phyloP scores from a whole-genome alignment of 1,140 invertebrate genomes.

The Drosophila parvula region DNA sequence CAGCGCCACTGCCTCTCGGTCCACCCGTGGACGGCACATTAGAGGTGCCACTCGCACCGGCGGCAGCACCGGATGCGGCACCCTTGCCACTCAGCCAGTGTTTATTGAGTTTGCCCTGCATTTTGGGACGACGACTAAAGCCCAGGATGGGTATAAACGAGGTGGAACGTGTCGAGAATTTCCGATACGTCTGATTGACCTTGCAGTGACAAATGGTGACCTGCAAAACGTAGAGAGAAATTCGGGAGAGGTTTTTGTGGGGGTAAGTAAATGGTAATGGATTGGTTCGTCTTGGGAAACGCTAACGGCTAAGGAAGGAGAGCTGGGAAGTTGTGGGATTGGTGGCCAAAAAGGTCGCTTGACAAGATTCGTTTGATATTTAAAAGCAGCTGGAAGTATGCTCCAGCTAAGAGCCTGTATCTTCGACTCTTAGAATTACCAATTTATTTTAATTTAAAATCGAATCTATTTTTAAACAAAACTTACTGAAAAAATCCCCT shows the following conservation, averaged over 20 bases:
- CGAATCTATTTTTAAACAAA: neutral
- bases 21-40: slow-evolving; percentile 19
- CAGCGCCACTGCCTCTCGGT: neutral
- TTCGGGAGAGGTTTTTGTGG: neutral
- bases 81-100: slow-evolving; percentile 84
- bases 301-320: neutral
- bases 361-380: neutral
- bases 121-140: slow-evolving; percentile 77
- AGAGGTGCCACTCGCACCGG: slow-evolving; percentile 6
- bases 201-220: slow-evolving; percentile 88
- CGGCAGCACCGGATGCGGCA: slow-evolving; percentile 7
- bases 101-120: slow-evolving; percentile 76
- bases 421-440: too few species aligned
- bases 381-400: neutral
- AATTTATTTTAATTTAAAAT: too few species aligned
- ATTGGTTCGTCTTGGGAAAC: slow-evolving; percentile 1
- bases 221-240: slow-evolving; percentile 39
- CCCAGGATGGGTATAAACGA: slow-evolving; percentile 83
- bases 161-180: slow-evolving; percentile 84
- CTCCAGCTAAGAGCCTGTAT: too few species aligned
- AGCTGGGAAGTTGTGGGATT: neutral
- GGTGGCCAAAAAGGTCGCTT: neutral
- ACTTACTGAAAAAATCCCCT: neutral
- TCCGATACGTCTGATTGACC: slow-evolving; percentile 89
- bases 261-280: slow-evolving; percentile 39